Evolutionary conservation across 2,113 vertebrate genomes (phyloP).

Genomic region (Opisthocomus hoazin): DNA sequence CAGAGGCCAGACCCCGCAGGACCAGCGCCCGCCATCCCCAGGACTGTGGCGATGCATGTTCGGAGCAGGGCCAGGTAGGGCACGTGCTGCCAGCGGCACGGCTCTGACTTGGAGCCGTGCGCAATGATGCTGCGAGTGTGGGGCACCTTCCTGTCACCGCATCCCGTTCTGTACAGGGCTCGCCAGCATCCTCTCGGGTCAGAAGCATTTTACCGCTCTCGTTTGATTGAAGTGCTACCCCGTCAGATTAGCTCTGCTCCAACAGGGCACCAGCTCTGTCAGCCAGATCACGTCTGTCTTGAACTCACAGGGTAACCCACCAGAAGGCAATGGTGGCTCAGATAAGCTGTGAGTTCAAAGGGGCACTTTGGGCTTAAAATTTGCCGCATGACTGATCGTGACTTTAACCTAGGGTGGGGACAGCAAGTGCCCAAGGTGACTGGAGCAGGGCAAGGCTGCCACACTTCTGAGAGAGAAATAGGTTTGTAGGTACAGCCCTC

Average conservation of each 20-base stretch:
- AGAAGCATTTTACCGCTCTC: background rate
- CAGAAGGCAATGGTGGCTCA: background rate
- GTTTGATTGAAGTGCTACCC: background rate
- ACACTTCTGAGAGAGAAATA: background rate
- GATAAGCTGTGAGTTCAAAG: conserved; percentile 12
- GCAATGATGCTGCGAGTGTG: accelerated
- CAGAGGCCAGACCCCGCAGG: background rate
- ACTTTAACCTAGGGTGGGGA: background rate
- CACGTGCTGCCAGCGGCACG: accelerated
- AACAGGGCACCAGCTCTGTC: background rate
- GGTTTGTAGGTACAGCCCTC: background rate
- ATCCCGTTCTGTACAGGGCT: background rate
- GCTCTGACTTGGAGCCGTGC: accelerated
- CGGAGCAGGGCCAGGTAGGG: accelerated
- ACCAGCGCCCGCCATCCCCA: accelerated
- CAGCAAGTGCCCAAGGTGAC: background rate
- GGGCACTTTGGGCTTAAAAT: background rate
- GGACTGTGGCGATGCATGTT: accelerated
- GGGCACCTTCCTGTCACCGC: background rate
- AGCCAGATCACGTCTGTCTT: background rate
- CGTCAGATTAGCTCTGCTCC: background rate
- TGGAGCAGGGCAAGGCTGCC: background rate
- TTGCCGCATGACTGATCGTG: background rate
- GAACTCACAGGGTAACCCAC: background rate
- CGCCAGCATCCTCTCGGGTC: background rate